Base-by-base conservation (phyloP, 2,888 invertebrate genomes). In the Anarsia innoxiella region DNA sequence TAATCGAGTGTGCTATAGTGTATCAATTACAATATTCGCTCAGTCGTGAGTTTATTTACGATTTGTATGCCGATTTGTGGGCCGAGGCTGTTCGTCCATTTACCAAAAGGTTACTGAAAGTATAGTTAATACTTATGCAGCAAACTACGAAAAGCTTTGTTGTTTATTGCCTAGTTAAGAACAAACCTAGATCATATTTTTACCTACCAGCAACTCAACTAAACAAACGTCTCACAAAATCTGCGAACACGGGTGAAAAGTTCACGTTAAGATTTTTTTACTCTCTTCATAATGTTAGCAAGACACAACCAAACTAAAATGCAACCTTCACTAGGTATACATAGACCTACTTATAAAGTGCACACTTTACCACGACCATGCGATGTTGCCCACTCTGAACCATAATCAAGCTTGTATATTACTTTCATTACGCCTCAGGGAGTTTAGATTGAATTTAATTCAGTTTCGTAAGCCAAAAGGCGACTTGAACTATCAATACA, bases 1-100 rank as follows among this genome's bases (percentile, higher is more conserved):
- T 66, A 71, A 74, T 74, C 66, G 55, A 66, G 66, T 62, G 46
- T 42, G 44, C 40, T 42, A 48, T 44, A 35, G 45, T 41, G 44
- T 26, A 41, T 51, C 45, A 50, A 54, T 45, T 41, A 40, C 29
- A 26, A 15, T 33, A 32, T 32, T 26, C 26, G 23, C 10, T 23
- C 23, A 13, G 9, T 33, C 19, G 13, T 33, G 13, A n/a, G 25
- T 25, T 25, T 8, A 8, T 19, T 19, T 19, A 3, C 19, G 19
- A 19, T 19, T n/a, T n/a, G n/a, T n/a, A n/a, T n/a, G n/a, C n/a
- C n/a, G n/a, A n/a, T 19, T 19, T 6, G 19, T 19, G 3, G 19
- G 6, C 3, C 19, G 6, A 19, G 19, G 6, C 19, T 19, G 25
- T 2, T 9, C n/a, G n/a, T 25, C n/a, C 8, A 3, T 3, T 9